A percentile compares a stretch with the other conserved stretches of the same genome.
Conservation (phyloP, 2,888 invertebrate genomes). For the Eustalomyia histrio region DNA sequence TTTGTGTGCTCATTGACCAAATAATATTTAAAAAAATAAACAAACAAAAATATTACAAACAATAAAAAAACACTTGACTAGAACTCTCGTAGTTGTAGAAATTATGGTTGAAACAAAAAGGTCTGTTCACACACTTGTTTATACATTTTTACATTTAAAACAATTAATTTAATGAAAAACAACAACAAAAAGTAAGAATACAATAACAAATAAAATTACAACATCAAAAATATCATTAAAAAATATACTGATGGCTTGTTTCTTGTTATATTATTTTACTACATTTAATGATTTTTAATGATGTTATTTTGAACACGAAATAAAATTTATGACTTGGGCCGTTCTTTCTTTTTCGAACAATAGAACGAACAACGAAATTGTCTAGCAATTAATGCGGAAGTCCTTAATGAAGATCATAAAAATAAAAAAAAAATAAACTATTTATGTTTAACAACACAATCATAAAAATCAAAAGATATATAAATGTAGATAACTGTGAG, state of each 20-base stretch:
- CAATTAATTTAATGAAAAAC: constrained; percentile 62
- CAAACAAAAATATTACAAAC: constrained; percentile 18
- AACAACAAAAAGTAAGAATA: constrained; percentile 30
- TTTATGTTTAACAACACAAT: constrained; percentile 29
- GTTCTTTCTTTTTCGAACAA: neutral
- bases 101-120: neutral
- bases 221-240: neutral
- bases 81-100: neutral
- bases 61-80: constrained; percentile 21
- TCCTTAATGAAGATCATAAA: constrained; percentile 54
- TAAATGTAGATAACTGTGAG: neutral
- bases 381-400: constrained; percentile 54
- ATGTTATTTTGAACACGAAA: constrained; percentile 64
- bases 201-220: constrained; percentile 39
- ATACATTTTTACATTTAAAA: constrained; percentile 40
- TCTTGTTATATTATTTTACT: constrained; percentile 54
- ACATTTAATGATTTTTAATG: constrained; percentile 68
- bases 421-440: constrained; percentile 6
- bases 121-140: constrained; percentile 48
- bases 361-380: constrained; percentile 33
- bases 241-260: constrained; percentile 48
- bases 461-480: constrained; percentile 29
- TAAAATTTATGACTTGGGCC: constrained; percentile 54
- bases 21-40: constrained; percentile 2
- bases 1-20: constrained; percentile 49